Percentiles rank a stretch among this genome's conserved stretches.
Evolutionary conservation across 2,113 vertebrate genomes (phyloP).

Genomic region (western clawed frog (Xenopus tropicalis)): DNA sequence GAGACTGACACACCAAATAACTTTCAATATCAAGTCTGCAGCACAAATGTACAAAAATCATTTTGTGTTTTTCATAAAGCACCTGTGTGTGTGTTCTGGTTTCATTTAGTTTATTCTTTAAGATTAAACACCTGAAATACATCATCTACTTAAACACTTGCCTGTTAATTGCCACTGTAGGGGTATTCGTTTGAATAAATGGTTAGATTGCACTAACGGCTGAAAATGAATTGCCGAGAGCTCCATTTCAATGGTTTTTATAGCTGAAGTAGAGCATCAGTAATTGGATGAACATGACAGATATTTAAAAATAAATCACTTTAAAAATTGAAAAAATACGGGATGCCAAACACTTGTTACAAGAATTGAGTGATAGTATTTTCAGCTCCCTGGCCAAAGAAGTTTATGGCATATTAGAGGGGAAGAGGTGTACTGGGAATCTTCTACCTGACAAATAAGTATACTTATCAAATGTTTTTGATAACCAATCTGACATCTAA

Average conservation of each 20-base stretch:
- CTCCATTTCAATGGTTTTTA: conserved; percentile 37
- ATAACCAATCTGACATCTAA: conserved; percentile 60
- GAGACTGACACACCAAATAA: no score
- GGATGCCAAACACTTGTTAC: conserved; percentile 37
- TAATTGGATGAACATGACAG: conserved; percentile 59
- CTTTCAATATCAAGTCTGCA: no score
- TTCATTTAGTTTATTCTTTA: no score
- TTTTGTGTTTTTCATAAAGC: no score
- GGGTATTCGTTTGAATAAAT: conserved; percentile 18
- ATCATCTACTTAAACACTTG: no score
- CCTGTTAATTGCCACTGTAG: no score
- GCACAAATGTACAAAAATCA: no score
- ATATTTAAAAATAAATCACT: conserved; percentile 64
- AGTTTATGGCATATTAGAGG: conserved; percentile 49
- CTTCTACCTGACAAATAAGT: conserved; percentile 61
- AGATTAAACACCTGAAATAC: no score
- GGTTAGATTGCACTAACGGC: conserved; percentile 8
- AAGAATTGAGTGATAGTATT: conserved; percentile 42
- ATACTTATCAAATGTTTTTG: conserved; percentile 59
- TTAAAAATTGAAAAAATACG: conserved; percentile 37
- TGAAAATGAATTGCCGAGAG: conserved; percentile 22
- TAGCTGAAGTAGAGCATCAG: conserved; percentile 58
- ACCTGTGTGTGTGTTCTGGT: no score
- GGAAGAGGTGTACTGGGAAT: conserved; percentile 51
- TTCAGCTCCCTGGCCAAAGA: conserved; percentile 48